Conservation (phyloP, 2,888 invertebrate species). For the Lasioglossum calceatum region DNA sequence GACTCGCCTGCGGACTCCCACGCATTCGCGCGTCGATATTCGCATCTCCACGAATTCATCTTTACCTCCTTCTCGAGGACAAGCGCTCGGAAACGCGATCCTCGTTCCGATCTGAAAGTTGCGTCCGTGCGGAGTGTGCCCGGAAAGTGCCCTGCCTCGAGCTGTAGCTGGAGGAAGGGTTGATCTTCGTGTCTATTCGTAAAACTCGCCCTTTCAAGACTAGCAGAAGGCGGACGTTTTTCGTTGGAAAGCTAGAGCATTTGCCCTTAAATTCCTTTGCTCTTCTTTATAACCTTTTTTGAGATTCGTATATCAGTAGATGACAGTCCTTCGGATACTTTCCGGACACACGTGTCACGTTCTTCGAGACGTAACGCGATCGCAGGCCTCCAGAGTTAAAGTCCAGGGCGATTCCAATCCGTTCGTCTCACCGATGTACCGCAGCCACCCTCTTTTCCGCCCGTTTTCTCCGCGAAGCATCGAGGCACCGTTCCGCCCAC, state of each 20-base stretch:
- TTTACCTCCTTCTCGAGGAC: too few species aligned
- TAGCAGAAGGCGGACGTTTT: too few species aligned
- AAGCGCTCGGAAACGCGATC: background rate
- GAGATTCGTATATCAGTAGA: background rate
- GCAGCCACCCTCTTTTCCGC: conserved; percentile 29
- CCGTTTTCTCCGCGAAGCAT: conserved; percentile 3
- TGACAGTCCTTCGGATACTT: background rate
- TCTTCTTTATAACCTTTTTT: background rate
- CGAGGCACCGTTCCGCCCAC: background rate
- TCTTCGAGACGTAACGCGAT: background rate
- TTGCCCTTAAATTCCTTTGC: background rate
- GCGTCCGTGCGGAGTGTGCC: too few species aligned
- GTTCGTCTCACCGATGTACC: conserved; percentile 37
- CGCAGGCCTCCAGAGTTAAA: background rate
- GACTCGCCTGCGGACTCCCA: conserved; percentile 8
- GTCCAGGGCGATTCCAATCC: background rate
- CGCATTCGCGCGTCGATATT: background rate
- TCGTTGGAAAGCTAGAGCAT: too few species aligned
- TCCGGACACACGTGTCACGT: background rate
- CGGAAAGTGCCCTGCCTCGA: background rate
- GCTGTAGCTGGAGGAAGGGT: too few species aligned
- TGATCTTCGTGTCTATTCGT: background rate
- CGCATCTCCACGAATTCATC: background rate
- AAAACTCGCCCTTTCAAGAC: background rate
- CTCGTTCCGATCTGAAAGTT: background rate